Evolutionary conservation across 2,888 invertebrate species (phyloP), one percentile per base, ranked within the genome.

Genomic region (Raillietiella orientalis): DNA sequence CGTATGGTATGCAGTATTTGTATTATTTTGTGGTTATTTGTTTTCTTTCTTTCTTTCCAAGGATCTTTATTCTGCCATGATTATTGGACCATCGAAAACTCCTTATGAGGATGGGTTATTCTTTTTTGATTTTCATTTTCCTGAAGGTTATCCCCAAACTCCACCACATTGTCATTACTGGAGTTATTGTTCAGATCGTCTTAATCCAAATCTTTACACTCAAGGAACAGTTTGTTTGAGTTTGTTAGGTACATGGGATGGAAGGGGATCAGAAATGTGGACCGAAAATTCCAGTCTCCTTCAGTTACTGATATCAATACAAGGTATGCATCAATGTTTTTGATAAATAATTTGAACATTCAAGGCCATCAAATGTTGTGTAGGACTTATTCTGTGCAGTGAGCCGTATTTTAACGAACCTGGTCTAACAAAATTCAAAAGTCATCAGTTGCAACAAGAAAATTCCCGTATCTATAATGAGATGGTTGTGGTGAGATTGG

Each of bases 361-460:
- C 19, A 8, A 17, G 19, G 19, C n/a, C 6, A 17, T 17, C 6
- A 17, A 17, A n/a, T 17, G n/a, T n/a, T n/a, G n/a, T n/a, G n/a
- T 35, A 56, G 84, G 84, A 24, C 58, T 90, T 38, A 87, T 90
- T 36, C 59, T 90, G 32, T 84, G 82, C 26, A 58, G 67, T 19
- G 87, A 90, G 49, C 90, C 87, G 0, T 90, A 87, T 47, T 90
- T 74, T 51, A 90, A 90, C 47, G 87, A 90, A 49, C 87, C 87
- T n/a, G 87, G 87, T 3, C 90, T 82, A 44, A 84, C 87, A 42
- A 72, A 70, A 38, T 84, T 87, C 45, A 67, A 67, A 38, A 77
- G 75, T 25, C 71, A 74, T 0, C 77, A 79, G 41, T 70, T 79
- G 44, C 87, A 79, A 25, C 59, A 55, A 26, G 87, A 90, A 46